Evolutionary conservation across 2,888 invertebrate species (phyloP).

Genomic region (Drosophila neutralis): DNA sequence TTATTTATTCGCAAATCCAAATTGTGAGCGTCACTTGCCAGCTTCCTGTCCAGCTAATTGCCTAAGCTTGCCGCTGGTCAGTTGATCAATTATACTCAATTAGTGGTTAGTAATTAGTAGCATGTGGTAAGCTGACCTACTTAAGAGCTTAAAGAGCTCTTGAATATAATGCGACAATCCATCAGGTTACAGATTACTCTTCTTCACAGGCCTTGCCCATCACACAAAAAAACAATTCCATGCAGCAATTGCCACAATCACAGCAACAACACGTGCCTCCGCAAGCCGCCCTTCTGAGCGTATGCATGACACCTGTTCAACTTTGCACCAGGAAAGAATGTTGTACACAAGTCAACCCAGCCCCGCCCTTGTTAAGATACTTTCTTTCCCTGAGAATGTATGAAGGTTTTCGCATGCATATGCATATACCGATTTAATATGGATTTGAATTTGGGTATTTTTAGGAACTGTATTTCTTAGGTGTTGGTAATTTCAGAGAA

Average conservation of each 20-base stretch:
- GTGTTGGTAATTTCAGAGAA: not conserved
- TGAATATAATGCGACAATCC: not conserved
- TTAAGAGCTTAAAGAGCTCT: constrained; percentile 2
- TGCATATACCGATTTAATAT: not conserved
- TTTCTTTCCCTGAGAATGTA: not conserved
- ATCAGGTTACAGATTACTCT: constrained; percentile 22
- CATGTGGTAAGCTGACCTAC: constrained; percentile 33
- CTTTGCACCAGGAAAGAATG: not conserved
- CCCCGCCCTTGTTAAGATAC: not conserved
- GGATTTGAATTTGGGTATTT: not conserved
- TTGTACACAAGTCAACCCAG: not conserved
- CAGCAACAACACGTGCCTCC: constrained; percentile 55
- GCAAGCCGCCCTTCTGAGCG: constrained; percentile 15
- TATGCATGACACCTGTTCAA: constrained; percentile 59
- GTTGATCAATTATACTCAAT: constrained; percentile 37
- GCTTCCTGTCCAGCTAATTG: constrained; percentile 48
- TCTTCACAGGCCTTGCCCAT: not conserved
- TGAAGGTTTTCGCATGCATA: not conserved
- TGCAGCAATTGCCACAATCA: constrained; percentile 63
- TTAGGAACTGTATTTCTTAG: not conserved
- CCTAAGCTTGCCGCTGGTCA: constrained; percentile 34
- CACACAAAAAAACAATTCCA: not conserved
- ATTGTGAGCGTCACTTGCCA: constrained; percentile 27
- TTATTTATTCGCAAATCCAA: constrained; percentile 1
- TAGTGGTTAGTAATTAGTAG: not conserved